A percentile compares a stretch with the other conserved stretches of the same genome.
These are phyloP conservation scores for Dipodomys ordii DNA, from an alignment of 2,113 vertebrate species.

Conservation along the genomic window DNA sequence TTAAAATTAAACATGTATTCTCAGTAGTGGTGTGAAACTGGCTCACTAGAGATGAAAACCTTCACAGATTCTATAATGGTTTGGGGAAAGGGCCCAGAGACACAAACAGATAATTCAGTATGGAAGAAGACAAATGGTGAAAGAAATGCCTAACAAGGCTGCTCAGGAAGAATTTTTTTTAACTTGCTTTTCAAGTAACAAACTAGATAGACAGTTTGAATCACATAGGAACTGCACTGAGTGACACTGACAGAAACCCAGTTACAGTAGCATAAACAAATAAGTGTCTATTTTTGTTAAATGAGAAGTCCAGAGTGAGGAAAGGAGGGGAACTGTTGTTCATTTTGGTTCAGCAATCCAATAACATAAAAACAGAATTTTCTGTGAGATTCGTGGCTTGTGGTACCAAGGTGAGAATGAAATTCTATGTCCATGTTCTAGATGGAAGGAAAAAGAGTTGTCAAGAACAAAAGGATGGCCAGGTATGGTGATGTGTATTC, in stretches of 20 bases:
- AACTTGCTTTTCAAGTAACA: slow-evolving; percentile 28
- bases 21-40: background rate
- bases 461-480: background rate
- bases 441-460: background rate
- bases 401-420: background rate
- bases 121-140: background rate
- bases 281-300: slow-evolving; percentile 23
- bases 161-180: background rate
- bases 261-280: background rate
- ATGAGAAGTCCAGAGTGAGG: background rate
- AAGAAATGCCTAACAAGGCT: slow-evolving; percentile 9
- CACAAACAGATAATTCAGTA: background rate
- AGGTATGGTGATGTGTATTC: too few relatives aligned
- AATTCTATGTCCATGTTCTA: background rate
- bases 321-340: background rate
- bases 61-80: background rate
- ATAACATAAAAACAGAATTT: background rate
- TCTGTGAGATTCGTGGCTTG: background rate
- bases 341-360: slow-evolving; percentile 37
- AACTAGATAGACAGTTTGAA: background rate
- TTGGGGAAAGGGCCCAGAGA: background rate
- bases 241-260: background rate
- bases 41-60: background rate
- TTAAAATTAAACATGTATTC: slow-evolving; percentile 7
- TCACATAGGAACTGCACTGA: background rate